Evolutionary conservation across 2,113 vertebrate species (phyloP).

Genomic region (Sturnus vulgaris): DNA sequence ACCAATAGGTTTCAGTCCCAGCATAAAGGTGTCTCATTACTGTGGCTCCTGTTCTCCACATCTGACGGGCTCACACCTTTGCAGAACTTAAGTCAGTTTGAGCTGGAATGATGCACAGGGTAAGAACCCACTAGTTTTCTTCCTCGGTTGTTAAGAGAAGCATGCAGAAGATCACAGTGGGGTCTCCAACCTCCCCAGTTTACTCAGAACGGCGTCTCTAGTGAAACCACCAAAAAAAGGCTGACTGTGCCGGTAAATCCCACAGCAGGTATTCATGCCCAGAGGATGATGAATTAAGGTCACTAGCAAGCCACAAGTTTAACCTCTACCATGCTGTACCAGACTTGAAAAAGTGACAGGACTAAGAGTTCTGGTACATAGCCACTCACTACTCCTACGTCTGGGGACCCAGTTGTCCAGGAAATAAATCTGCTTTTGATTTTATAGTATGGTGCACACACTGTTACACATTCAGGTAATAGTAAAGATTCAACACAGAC

Average conservation of each 20-base stretch:
- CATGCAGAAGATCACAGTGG: not conserved
- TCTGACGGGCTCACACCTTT: not conserved
- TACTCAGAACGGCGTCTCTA: not conserved
- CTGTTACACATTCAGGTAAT: not conserved
- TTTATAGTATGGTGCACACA: not conserved
- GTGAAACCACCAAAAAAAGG: not conserved
- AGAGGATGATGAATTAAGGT: not conserved
- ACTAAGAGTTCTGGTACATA: not conserved
- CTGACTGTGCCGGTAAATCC: not conserved
- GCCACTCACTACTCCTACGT: not conserved
- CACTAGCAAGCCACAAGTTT: not conserved
- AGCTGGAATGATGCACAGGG: not conserved
- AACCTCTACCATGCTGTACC: not conserved
- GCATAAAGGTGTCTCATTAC: not conserved
- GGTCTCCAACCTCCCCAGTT: not conserved
- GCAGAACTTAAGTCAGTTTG: not conserved
- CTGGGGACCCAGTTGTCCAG: not conserved
- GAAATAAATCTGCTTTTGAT: not conserved
- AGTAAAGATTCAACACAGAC: not conserved
- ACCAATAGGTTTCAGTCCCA: not conserved
- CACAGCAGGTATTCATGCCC: not conserved
- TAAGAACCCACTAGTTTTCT: not conserved
- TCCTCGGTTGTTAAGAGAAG: not conserved
- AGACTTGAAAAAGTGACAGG: not conserved
- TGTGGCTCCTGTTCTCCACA: not conserved